Evolutionary conservation across 2,113 vertebrate species (phyloP), one percentile per base, ranked within the genome.

Genomic region (Pao palembangensis): DNA sequence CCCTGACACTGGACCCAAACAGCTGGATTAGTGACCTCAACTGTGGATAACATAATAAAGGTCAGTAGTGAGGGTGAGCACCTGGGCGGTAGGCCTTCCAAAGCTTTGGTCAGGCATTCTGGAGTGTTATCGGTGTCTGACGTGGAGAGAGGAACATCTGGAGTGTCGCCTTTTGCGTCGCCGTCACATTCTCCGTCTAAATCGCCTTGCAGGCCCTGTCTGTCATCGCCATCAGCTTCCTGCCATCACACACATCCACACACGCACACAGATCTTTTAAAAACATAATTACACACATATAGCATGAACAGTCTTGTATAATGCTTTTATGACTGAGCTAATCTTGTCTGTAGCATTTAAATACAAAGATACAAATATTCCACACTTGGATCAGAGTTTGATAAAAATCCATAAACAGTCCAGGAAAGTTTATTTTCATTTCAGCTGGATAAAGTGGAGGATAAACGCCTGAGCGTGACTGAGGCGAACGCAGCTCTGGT

Each of bases 71-170:
- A 8, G 21, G 21, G 21, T 2, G 23, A 6, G 38, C 93, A 98
- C 97, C 96, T 97, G 75, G 94, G 94, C 38, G 95, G 95, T 54
- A 99, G 90, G 42, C 97, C 97, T 76, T 96, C 94, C 55, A 98
- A 88, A 58, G 94, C 95, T 78, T 85, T 97, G 89, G 93, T 95
- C 71, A 99, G 93, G 82, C 93, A 94, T 85, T 96, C 85, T 51
- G 96, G 97, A 83, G 97, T 99, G 91, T 92, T 95, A 87, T 98
- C 96, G 31, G 77, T 82, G 76, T 98, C 96, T 56, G 80, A 83
- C 51, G 92, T 82, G 44, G 88, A 71, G 1, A 65, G 86, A 44
- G 88, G 90, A 53, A 91, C 87, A 69, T 97, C 95, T 51, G 88
- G 89, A 73, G 88, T 87, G 69, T 90, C 87, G 11, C 75, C 78